phyloP scores from a whole-genome alignment of 2,113 vertebrate genomes.

The Ibidorhyncha struthersii region DNA sequence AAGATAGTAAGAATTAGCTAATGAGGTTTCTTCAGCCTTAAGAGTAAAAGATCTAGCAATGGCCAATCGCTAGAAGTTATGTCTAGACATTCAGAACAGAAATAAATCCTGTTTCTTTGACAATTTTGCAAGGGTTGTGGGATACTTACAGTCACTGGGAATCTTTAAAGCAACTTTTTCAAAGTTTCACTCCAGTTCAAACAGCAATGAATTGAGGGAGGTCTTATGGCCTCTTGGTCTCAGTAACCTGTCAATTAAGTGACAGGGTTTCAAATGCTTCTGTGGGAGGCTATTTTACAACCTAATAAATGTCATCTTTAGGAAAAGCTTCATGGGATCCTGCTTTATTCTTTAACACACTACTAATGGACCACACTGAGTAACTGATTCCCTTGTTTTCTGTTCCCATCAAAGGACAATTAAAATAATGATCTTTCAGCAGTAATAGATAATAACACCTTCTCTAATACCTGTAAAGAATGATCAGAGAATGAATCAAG shows the following conservation, averaged over 20 bases:
- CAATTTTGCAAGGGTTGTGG: background rate
- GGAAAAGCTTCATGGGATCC: background rate
- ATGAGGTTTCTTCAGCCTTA: background rate
- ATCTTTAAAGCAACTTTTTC: background rate
- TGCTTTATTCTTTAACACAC: background rate
- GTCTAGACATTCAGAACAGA: background rate
- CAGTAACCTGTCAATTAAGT: background rate
- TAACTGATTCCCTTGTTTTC: background rate
- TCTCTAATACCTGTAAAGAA: background rate
- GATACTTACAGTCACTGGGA: background rate
- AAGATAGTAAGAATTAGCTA: background rate
- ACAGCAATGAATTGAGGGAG: background rate
- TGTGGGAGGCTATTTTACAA: constrained; percentile 7
- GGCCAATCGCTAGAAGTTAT: background rate
- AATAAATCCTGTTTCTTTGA: background rate
- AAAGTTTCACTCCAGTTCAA: background rate
- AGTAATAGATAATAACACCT: constrained; percentile 5
- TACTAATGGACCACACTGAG: background rate
- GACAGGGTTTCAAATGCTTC: background rate
- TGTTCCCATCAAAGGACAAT: background rate
- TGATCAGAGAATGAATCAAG: constrained; percentile 13
- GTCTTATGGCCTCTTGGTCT: background rate
- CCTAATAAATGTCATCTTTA: background rate
- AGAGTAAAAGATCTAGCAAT: background rate
- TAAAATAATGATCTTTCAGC: constrained; percentile 15